These are phyloP conservation scores for silkworm (Bombyx mori) DNA, from an alignment of 1,140 invertebrate genomes.

Conservation along the genomic window DNA sequence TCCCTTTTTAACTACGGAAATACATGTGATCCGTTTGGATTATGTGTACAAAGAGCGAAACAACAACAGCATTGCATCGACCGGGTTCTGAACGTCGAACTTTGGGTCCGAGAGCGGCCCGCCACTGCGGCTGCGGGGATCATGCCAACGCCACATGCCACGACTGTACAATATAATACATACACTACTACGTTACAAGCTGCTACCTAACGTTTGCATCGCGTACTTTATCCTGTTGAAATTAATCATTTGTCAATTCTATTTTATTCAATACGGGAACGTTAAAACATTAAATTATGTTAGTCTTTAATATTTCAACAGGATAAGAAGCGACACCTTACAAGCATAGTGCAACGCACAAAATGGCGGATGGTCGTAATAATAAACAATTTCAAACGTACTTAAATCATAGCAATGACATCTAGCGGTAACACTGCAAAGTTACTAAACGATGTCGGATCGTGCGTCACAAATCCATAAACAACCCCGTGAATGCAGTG, in stretches of 20 bases:
- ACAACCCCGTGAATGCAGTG: too few species aligned
- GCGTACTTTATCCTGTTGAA: constrained; percentile 35
- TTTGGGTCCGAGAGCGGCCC: background rate
- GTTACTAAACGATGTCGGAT: too few species aligned
- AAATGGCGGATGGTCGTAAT: too few species aligned
- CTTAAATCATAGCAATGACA: too few species aligned
- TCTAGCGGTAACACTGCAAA: too few species aligned
- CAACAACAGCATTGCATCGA: background rate
- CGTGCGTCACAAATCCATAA: too few species aligned
- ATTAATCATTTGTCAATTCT: background rate
- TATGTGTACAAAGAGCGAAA: too few species aligned
- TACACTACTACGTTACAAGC: constrained; percentile 41
- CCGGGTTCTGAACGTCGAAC: background rate
- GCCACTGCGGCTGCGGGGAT: constrained; percentile 36
- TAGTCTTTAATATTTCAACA: too few species aligned
- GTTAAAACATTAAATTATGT: background rate
- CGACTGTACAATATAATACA: constrained; percentile 49
- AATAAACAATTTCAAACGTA: too few species aligned
- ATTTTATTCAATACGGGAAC: background rate
- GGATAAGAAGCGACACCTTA: too few species aligned
- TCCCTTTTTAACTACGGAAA: too few species aligned
- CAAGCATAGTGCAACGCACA: too few species aligned
- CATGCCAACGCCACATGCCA: constrained; percentile 60
- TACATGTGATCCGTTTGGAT: background rate
- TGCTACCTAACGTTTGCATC: constrained; percentile 5